A percentile compares a stretch with the other conserved stretches of the same genome.
These are phyloP conservation scores for Hippocampus barbouri DNA, from an alignment of 2,113 vertebrate genomes.

Conservation along the genomic window DNA sequence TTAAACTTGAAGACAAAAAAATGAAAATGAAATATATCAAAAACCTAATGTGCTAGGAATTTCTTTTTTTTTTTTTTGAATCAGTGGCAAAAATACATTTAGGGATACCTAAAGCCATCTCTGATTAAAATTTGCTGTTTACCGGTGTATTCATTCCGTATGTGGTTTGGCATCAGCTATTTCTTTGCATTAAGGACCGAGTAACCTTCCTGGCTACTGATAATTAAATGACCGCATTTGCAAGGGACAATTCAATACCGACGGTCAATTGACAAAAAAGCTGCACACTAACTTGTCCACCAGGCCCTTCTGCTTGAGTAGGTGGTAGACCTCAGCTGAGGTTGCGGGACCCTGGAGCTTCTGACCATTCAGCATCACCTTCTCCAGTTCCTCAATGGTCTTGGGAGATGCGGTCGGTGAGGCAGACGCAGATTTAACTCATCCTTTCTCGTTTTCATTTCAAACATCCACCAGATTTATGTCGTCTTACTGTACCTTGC, in stretches of 20 bases:
- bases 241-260: not conserved
- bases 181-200: not conserved
- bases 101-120: too few relatives aligned
- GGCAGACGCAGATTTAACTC: not conserved
- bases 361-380: slow-evolving; percentile 95
- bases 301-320: slow-evolving; percentile 82
- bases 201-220: not conserved
- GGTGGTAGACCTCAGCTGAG: slow-evolving; percentile 83
- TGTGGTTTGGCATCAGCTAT: not conserved
- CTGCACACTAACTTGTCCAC: slow-evolving; percentile 81
- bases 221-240: not conserved
- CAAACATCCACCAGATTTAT: not conserved
- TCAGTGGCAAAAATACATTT: too few relatives aligned
- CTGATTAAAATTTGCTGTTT: too few relatives aligned
- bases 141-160: not conserved
- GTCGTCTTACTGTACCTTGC: slow-evolving; percentile 72
- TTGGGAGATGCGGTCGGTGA: slow-evolving; percentile 43
- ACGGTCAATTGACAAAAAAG: not conserved
- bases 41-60: too few relatives aligned
- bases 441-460: not conserved
- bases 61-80: too few relatives aligned
- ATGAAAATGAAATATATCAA: too few relatives aligned
- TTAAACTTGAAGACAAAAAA: too few relatives aligned
- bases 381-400: slow-evolving; percentile 91
- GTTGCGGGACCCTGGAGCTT: slow-evolving; percentile 95